These are phyloP conservation scores for Timema podura DNA, from an alignment of 2,888 invertebrate genomes.

Conservation along the genomic window DNA sequence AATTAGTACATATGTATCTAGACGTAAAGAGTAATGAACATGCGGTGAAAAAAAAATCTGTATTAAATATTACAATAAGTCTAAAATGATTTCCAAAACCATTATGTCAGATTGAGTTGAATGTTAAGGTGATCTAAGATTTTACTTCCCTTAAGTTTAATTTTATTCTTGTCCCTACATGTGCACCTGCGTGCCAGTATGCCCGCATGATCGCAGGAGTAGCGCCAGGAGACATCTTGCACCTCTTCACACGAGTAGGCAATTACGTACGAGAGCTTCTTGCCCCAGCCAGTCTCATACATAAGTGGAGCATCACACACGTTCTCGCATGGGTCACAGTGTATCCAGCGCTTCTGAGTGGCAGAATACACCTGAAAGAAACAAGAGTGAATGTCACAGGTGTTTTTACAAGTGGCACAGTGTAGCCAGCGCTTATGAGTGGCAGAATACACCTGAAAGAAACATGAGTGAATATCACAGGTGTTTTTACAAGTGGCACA, in stretches of 20 bases:
- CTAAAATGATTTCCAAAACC: too few relatives aligned
- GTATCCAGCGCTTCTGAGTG: constrained; percentile 76
- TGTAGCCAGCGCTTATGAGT: constrained; percentile 81
- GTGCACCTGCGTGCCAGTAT: too few relatives aligned
- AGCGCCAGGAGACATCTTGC: constrained; percentile 94
- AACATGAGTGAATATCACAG: too few relatives aligned
- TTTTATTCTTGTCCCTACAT: too few relatives aligned
- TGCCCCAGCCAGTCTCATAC: constrained; percentile 89
- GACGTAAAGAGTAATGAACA: too few relatives aligned
- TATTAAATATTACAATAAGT: too few relatives aligned
- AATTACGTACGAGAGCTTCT: constrained; percentile 79
- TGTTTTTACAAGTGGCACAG: constrained; percentile 91
- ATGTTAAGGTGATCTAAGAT: too few relatives aligned
- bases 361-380: constrained; percentile 73
- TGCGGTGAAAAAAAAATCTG: too few relatives aligned
- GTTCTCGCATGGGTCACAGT: constrained; percentile 94
- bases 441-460: constrained; percentile 71
- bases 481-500: constrained; percentile 22
- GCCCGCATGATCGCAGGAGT: constrained; percentile 41
- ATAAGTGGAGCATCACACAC: constrained; percentile 80
- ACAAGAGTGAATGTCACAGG: too few relatives aligned
- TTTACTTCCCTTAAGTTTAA: too few relatives aligned
- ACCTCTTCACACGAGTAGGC: constrained; percentile 84
- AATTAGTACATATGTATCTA: too few relatives aligned
- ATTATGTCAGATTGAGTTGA: too few relatives aligned